phyloP scores from a whole-genome alignment of 2,888 invertebrate species.

The Tricholauxania praeusta region DNA sequence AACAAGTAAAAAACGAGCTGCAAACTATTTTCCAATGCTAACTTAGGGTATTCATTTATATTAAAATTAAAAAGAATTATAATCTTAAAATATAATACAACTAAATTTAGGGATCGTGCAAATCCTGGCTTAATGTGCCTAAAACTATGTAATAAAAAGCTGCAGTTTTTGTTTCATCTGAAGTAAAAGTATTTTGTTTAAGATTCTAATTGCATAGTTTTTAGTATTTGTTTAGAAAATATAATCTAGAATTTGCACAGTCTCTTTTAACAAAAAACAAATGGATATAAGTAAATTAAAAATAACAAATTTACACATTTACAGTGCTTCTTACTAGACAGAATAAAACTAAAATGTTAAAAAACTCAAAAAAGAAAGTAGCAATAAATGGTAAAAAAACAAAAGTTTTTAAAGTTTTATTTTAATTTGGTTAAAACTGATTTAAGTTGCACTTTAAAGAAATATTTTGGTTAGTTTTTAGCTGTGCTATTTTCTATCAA shows the following conservation, averaged over 20 bases:
- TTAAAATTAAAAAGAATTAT: slow-evolving; percentile 33
- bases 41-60: slow-evolving; percentile 17
- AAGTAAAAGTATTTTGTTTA: too few species aligned
- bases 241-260: slow-evolving; percentile 37
- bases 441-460: too few species aligned
- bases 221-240: slow-evolving; percentile 17
- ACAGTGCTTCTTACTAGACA: slow-evolving; percentile 44
- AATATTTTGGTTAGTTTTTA: too few species aligned
- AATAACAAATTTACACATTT: slow-evolving; percentile 41
- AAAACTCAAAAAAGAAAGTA: slow-evolving; percentile 26
- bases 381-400: slow-evolving; percentile 1
- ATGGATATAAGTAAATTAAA: slow-evolving; percentile 39
- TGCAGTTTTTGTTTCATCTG: not conserved
- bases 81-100: slow-evolving; percentile 36
- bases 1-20: slow-evolving; percentile 21
- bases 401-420: too few species aligned
- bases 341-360: slow-evolving; percentile 6
- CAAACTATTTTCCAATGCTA: slow-evolving; percentile 18
- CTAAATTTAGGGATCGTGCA: slow-evolving; percentile 48
- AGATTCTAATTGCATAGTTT: not conserved
- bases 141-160: slow-evolving; percentile 47
- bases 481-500: too few species aligned
- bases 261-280: slow-evolving; percentile 28
- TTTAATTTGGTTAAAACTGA: too few species aligned
- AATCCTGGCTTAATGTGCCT: slow-evolving; percentile 44